phyloP scores from a whole-genome alignment of 2,113 vertebrate genomes.

The Neotoma lepida region DNA sequence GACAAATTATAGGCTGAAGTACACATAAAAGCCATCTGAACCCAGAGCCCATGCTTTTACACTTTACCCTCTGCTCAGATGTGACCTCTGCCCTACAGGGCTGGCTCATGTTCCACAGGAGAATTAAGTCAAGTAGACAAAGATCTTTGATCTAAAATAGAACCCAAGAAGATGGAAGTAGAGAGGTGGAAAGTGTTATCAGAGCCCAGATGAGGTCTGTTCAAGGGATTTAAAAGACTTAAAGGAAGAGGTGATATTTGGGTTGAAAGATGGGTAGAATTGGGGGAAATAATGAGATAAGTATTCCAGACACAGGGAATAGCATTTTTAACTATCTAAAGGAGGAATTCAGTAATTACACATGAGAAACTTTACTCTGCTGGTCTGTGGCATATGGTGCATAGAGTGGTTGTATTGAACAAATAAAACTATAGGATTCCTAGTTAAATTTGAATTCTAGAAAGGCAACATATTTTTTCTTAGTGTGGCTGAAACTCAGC shows the following conservation, averaged over 20 bases:
- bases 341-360: conserved; percentile 14
- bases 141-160: neutral
- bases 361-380: neutral
- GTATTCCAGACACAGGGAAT: neutral
- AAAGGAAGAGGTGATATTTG: neutral
- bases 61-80: conserved; percentile 4
- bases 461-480: neutral
- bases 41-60: neutral
- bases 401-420: neutral
- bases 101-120: neutral
- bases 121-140: conserved; percentile 29
- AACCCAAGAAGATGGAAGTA: neutral
- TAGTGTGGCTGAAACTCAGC: conserved; percentile 28
- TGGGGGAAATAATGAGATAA: neutral
- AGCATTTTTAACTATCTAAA: neutral
- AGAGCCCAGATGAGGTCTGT: neutral
- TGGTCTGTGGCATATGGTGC: neutral
- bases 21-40: neutral
- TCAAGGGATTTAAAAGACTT: neutral
- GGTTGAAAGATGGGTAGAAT: neutral
- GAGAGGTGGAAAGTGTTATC: neutral
- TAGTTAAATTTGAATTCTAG: conserved; percentile 36
- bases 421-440: neutral
- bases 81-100: neutral
- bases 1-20: neutral